These are phyloP conservation scores for Parnassius orleans DNA, from an alignment of 2,888 invertebrate genomes.

Conservation along the genomic window DNA sequence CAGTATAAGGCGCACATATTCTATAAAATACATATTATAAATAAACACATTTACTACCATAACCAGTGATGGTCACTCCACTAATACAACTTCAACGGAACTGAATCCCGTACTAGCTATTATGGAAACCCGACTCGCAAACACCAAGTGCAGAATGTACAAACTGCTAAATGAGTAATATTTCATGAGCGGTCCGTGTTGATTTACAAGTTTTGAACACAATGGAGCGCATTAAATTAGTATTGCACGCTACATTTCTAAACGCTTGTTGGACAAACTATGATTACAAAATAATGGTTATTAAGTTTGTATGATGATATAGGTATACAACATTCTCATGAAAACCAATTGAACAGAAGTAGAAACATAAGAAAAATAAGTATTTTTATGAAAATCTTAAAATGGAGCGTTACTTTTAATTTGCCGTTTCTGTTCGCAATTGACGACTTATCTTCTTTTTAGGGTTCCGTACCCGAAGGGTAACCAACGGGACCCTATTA, in stretches of 20 bases:
- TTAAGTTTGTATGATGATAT: too few species aligned
- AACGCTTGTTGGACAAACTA: conserved; percentile 5
- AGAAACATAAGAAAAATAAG: too few species aligned
- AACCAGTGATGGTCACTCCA: conserved; percentile 18
- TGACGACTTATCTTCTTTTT: too few species aligned
- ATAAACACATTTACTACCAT: background rate
- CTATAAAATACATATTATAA: too few species aligned
- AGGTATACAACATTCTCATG: too few species aligned
- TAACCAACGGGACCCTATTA: too few species aligned
- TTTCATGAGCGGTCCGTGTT: conserved; percentile 32
- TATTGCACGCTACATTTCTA: conserved; percentile 2
- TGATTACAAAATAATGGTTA: conserved; percentile 1
- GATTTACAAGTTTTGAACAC: conserved; percentile 27
- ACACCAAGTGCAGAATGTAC: conserved; percentile 30
- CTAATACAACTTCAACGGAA: conserved; percentile 42
- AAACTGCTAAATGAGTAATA: conserved; percentile 36
- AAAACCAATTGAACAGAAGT: too few species aligned
- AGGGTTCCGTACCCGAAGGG: too few species aligned
- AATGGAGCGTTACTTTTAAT: too few species aligned
- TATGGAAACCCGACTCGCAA: conserved; percentile 34
- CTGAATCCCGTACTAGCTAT: conserved; percentile 34
- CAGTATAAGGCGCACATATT: too few species aligned
- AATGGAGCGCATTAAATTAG: conserved; percentile 20
- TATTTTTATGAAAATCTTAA: too few species aligned
- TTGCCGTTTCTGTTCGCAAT: too few species aligned